Evolutionary conservation across 1,140 invertebrate genomes (phyloP), one percentile per base, ranked within the genome.

Genomic region (Drosophila pseudoananassae): DNA sequence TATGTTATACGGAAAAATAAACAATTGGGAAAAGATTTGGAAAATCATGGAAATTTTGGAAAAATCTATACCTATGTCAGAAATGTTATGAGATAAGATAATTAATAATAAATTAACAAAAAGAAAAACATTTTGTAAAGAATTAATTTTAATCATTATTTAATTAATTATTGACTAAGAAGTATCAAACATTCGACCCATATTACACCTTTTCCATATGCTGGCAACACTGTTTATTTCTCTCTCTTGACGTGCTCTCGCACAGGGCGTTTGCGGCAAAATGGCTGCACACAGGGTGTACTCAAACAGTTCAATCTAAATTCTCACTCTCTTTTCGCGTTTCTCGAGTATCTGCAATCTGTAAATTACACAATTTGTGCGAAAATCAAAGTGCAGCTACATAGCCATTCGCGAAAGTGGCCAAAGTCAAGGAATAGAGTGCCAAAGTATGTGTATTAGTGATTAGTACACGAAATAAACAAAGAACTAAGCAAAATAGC

Each of bases 331-430:
- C 43, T 51, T 53, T 27, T 68, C 61, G 61, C 49, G 50, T 61
- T 57, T 27, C 27, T 72, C 68, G 73, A 77, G 82, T 85, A 87
- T 84, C 81, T 79, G 71, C 60, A 78, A 83, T 83, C 71, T 60
- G 81, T 80, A 77, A 83, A 82, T 85, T 88, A 82, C 78, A 85
- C 83, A 87, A 85, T 88, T 85, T 52, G 61, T 82, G 83, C 78
- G 61, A 82, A 88, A 78, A 61, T 64, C 38, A 40, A 75, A 65
- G 46, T 56, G 54, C 51, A 68, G 47, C 49, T 27, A 15, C 40
- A 40, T 54, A 58, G 60, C 50, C 17, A 61, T 33, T 73, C 15
- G 51, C 36, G 14, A 81, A 63, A 75, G 71, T 65, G 78, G 59
- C 64, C 80, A 83, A 83, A 71, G 82, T 65, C 55, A 75, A 54